Evolutionary conservation across 2,888 invertebrate species (phyloP), one percentile per base, ranked within the genome.

Genomic region (Actias luna): DNA sequence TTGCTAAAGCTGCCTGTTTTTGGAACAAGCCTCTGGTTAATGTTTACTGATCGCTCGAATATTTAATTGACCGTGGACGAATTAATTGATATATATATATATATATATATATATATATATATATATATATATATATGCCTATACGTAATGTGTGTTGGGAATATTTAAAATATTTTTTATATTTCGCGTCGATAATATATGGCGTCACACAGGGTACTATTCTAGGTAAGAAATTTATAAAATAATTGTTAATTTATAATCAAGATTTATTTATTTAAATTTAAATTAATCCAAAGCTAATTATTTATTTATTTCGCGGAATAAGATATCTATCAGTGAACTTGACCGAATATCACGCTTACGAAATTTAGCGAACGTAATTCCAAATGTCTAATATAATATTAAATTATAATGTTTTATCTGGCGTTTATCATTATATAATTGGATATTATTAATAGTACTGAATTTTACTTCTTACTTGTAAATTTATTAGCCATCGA

Each of bases 41-140:
- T 46, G 46, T 46, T 46, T 46, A 22, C 3, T 22, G 22, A 46
- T 63, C 69, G 67, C 68, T 72, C 60, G 36, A 61, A 55, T 58
- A 33, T 36, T 64, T 70, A 71, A 73, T 71, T 71, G 67, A 59
- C 69, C 70, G 65, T 61, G 64, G 62, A 64, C 62, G 63, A 68
- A 67, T 63, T 67, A 67, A 68, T 62, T 52, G 7, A 22, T 10
- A 22, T 46, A 46, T 22, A 46, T 22, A 46, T 18, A 7, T 10
- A 22, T n/a, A n/a, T n/a, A n/a, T n/a, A n/a, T n/a, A n/a, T n/a
- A n/a, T n/a, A n/a, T n/a, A n/a, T n/a, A n/a, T n/a, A n/a, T n/a
- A n/a, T n/a, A n/a, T n/a, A n/a, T n/a, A n/a, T n/a, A n/a, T n/a
- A n/a, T n/a, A n/a, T n/a, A n/a, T n/a, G n/a, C n/a, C n/a, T n/a